Evolutionary conservation across 2,888 invertebrate species (phyloP), one percentile per base, ranked within the genome.

Genomic region (Temnothorax unifasciatus): DNA sequence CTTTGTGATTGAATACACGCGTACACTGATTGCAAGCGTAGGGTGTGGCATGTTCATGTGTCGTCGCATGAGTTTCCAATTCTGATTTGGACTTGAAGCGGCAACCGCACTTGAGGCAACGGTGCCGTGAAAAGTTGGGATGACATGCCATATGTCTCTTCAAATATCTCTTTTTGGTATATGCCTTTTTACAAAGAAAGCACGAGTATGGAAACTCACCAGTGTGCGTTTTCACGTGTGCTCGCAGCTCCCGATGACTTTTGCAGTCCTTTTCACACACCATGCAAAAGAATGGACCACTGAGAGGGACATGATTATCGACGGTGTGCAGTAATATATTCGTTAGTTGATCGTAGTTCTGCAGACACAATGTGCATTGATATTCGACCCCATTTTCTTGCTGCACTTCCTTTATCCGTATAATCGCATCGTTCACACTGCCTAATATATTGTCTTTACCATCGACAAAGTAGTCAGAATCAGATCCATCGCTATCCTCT

Each of bases 261-360:
- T 96, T 95, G 50, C 96, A 95, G 50, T 96, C 96, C 89, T 96
- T 96, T 92, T 96, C 96, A 85, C 96, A 96, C 59, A 96, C 95
- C 41, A 96, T 96, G 77, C 96, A 96, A 34, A 96, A 96, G 89
- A 96, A 96, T 0, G 96, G 95, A 0, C 95, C 95, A 1, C 87
- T 91, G 0, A 86, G 91, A 3, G 94, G 94, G 1, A 95, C 92
- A 50, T 95, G 95, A 76, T 93, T 93, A 63, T 95, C 93, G 0
- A 95, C 93, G 0, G 91, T 93, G 50, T 95, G 95, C 47, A 90
- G 83, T 3, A 95, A 81, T 3, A 91, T 91, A 6, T 86, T 92
- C 0, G 93, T 90, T 2, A 95, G 71, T 64, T 93, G 88, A 2
- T 91, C 86, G 71, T 94, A 94, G 85, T 94, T 93, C 77, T 94